Evolutionary conservation across 2,113 vertebrate species (phyloP), one percentile per base, ranked within the genome.

Genomic region (Hippotragus niger): DNA sequence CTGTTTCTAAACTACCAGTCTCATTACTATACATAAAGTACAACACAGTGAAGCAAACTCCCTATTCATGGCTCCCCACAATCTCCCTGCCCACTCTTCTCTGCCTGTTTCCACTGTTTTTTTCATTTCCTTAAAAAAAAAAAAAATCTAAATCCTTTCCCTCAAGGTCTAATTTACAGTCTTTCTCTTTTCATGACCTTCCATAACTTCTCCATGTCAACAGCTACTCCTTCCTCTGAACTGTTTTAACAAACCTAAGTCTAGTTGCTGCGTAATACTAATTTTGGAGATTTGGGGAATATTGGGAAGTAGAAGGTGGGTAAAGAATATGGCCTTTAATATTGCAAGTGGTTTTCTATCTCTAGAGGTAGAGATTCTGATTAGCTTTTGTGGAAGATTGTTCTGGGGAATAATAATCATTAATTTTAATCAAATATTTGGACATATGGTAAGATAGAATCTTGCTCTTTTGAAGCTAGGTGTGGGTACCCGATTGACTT

Each of bases 1-100:
- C 96, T 89, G 31, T 76, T 94, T 94, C 27, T 53, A 94, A 93
- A 84, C 36, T 52, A 43, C 45, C 29, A 60, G n/a, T 89, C 60
- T 53, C 29, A 58, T 50, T 11, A 64, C 33, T 55, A 5, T 11
- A 5, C 45, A 11, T 13, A 74, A 67, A 80, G 1, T 19, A 83
- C 50, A 36, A 25, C 50, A 23, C 33, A 6, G 25, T 4, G 40
- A 87, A 53, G 45, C n/a, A 82, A 76, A 40, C 29, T 36, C 7
- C 36, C 15, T n/a, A 1, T 40, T 47, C n/a, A 6, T 9, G 15
- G 0, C 5, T 58, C 16, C 60, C 4, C 4, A 60, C 4, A 13
- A 0, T 17, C 50, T 76, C 43, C 5, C 2, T 31, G 31, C 12
- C 53, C 29, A 47, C 21, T 89, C 36, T 67, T 50, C 33, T 16